Evolutionary conservation across 2,888 invertebrate genomes (phyloP).

Genomic region (Agonopterix subpropinquella): DNA sequence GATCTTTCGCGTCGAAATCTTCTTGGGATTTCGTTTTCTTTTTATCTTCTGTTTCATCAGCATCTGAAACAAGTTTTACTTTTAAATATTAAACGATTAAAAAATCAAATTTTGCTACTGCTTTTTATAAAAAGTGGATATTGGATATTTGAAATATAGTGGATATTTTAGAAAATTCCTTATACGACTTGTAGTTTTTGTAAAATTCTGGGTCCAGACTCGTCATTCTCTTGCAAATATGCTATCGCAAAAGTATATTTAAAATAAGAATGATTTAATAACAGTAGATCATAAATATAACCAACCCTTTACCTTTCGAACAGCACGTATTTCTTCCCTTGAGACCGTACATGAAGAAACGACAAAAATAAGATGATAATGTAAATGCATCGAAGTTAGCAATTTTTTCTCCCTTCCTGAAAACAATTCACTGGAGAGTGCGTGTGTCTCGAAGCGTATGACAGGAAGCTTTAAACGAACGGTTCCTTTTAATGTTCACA

Average conservation of each 20-base stretch:
- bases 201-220: too few relatives aligned
- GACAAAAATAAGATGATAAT: conserved; percentile 40
- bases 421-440: conserved; percentile 30
- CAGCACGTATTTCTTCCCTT: conserved; percentile 22
- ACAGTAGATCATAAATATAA: conserved; percentile 8
- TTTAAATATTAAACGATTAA: too few relatives aligned
- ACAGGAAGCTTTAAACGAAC: conserved; percentile 32
- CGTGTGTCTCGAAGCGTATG: conserved; percentile 27
- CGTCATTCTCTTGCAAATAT: too few relatives aligned
- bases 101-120: too few relatives aligned
- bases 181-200: too few relatives aligned
- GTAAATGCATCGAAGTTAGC: conserved; percentile 38
- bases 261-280: too few relatives aligned
- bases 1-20: conserved; percentile 26
- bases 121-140: too few relatives aligned
- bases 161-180: too few relatives aligned
- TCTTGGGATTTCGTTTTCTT: conserved; percentile 25
- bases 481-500: conserved; percentile 7
- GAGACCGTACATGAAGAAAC: conserved; percentile 33
- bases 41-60: conserved; percentile 24
- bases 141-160: too few relatives aligned
- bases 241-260: too few relatives aligned
- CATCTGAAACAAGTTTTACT: conserved; percentile 21
- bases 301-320: conserved; percentile 23
- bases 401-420: conserved; percentile 27